phyloP scores from a whole-genome alignment of 2,797 vertebrate genomes.

The Yasuhikotakia modesta region DNA sequence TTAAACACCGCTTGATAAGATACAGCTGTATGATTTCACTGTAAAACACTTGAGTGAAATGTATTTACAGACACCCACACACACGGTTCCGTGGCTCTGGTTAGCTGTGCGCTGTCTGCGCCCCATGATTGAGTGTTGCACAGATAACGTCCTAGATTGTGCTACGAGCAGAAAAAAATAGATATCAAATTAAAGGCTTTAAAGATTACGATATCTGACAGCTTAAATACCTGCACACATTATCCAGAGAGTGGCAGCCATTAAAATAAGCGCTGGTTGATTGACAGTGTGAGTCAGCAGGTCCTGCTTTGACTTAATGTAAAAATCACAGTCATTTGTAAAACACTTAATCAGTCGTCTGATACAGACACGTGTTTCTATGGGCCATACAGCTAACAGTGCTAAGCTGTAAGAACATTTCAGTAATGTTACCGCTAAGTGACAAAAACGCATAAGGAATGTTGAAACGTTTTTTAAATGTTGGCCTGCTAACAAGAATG shows the following conservation, averaged over 20 bases:
- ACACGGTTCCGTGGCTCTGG: neutral
- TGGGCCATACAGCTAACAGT: neutral
- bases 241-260: neutral
- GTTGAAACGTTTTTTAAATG: no score
- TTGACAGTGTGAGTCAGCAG: slow-evolving; percentile 11
- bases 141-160: slow-evolving; percentile 10
- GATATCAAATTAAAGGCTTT: slow-evolving; percentile 16
- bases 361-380: neutral
- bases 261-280: neutral
- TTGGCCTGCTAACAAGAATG: no score
- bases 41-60: slow-evolving; percentile 11
- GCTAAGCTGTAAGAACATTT: no score
- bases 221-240: slow-evolving; percentile 2
- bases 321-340: neutral
- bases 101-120: neutral
- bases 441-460: no score
- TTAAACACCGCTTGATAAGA: slow-evolving; percentile 33
- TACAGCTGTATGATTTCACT: neutral
- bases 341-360: neutral
- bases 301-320: neutral
- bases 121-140: neutral
- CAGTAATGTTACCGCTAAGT: no score
- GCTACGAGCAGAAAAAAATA: neutral
- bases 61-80: slow-evolving; percentile 24
- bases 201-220: slow-evolving; percentile 26